Evolutionary conservation across 2,888 invertebrate genomes (phyloP).

Genomic region (Taenaris catops): DNA sequence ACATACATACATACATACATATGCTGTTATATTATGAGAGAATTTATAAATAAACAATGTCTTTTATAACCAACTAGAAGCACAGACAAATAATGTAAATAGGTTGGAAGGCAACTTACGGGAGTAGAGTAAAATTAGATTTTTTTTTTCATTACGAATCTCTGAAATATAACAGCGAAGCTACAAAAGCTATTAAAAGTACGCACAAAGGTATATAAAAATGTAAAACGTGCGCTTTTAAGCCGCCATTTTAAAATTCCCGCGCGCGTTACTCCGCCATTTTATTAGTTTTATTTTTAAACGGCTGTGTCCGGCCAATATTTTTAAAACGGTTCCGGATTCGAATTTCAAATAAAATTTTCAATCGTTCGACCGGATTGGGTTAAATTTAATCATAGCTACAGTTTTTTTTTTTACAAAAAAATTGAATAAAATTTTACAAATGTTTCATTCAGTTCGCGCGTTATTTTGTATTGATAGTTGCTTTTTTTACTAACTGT

Average conservation of each 20-base stretch:
- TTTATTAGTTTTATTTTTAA: conserved; percentile 24
- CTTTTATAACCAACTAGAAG: too few relatives aligned
- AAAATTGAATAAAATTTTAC: too few relatives aligned
- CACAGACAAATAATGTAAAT: too few relatives aligned
- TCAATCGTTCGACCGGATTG: conserved; percentile 9
- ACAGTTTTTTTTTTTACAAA: too few relatives aligned
- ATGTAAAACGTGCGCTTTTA: conserved; percentile 22
- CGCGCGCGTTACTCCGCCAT: conserved; percentile 14
- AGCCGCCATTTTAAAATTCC: conserved; percentile 27
- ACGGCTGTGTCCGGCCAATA: conserved; percentile 5
- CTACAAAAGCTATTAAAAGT: conserved; percentile 15
- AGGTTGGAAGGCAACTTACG: too few relatives aligned
- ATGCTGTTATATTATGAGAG: too few relatives aligned
- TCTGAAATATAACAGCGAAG: not conserved
- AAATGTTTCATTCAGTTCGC: too few relatives aligned
- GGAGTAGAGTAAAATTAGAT: conserved; percentile 1
- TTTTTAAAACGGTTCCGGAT: conserved; percentile 11
- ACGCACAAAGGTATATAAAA: conserved; percentile 16
- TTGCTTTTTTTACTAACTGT: too few relatives aligned
- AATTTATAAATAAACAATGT: too few relatives aligned
- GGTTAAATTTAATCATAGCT: conserved; percentile 8
- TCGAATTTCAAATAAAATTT: conserved; percentile 10
- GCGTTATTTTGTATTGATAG: too few relatives aligned
- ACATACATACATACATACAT: too few relatives aligned
- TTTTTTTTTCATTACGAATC: conserved; percentile 4